These are phyloP conservation scores for Melanotaenia parkinsoni DNA, from an alignment of 2,797 vertebrate species.

Conservation along the genomic window DNA sequence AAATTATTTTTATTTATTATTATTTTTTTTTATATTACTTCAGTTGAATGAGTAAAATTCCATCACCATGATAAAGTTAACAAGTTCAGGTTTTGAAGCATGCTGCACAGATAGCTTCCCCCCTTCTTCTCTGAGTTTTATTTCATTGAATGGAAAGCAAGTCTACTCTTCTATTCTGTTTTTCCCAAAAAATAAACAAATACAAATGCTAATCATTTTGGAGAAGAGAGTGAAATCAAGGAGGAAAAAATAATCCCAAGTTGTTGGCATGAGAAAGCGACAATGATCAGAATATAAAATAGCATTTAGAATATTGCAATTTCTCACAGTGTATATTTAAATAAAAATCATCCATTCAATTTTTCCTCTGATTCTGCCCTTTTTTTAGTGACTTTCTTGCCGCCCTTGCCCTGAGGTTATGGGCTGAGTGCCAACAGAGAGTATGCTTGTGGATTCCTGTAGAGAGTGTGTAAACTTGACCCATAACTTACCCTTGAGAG, in stretches of 20 bases:
- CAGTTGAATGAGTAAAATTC: background rate
- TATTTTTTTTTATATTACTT: background rate
- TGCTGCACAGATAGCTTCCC: slow-evolving; percentile 26
- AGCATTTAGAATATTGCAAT: slow-evolving; percentile 1
- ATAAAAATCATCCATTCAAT: background rate
- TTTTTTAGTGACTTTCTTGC: slow-evolving; percentile 25
- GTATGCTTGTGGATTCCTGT: slow-evolving; percentile 18
- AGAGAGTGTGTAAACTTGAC: slow-evolving; percentile 47
- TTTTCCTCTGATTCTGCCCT: slow-evolving; percentile 1
- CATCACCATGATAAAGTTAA: slow-evolving; percentile 24
- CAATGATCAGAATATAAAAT: background rate
- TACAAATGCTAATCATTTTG: background rate
- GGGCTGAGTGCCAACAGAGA: slow-evolving; percentile 43
- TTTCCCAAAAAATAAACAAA: slow-evolving; percentile 29
- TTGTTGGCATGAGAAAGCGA: background rate
- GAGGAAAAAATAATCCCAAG: background rate
- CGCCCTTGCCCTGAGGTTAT: slow-evolving; percentile 31
- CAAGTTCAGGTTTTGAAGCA: slow-evolving; percentile 23
- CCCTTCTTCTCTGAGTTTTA: slow-evolving; percentile 50
- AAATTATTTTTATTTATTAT: background rate
- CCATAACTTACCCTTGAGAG: slow-evolving; percentile 42
- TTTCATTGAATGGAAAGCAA: slow-evolving; percentile 50
- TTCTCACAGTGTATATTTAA: background rate
- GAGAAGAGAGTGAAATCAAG: background rate
- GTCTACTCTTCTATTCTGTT: slow-evolving; percentile 19